Base-by-base conservation (phyloP, 2,888 invertebrate genomes). In the Sarcophaga carnaria region DNA sequence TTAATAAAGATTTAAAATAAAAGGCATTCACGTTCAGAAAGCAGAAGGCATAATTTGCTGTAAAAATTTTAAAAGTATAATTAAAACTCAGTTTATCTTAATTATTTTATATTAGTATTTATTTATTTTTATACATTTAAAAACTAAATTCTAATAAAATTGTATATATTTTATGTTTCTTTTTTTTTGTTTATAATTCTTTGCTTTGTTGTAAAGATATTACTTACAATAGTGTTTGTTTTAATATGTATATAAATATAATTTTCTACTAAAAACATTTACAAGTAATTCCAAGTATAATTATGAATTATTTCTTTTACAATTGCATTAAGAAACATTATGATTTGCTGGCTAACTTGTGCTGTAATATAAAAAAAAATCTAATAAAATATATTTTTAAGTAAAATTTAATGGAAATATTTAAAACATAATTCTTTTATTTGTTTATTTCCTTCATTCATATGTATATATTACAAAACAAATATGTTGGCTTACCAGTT, bases 61-160 rank as follows among this genome's bases (percentile, higher is more conserved):
- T 14, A 54, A 14, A 54, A 0, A 17, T 54, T 14, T 14, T 14
- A 54, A 54, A 54, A 54, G 37, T 37, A 37, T 37, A 37, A 37
- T 14, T 54, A 54, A 54, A 54, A 54, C 54, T 54, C 54, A 17
- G 54, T 80, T 80, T 75, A 25, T 37, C 37, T 72, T 71, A 66
- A 70, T 60, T 11, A 71, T 80, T 80, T 79, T 86, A 86, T 89
- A 88, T 85, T 80, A 85, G 20, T 88, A 89, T 79, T 81, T 86
- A 89, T 79, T 81, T 86, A 82, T 77, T 85, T 78, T 85, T 88
- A 82, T 83, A 90, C 77, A 74, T 90, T 90, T 80, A 80, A 62
- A 80, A 77, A 85, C 59, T 84, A 76, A 80, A 84, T 20, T 71
- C 75, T 76, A 75, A 80, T 80, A 80, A 80, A 84, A 76, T 60